Conservation (phyloP, 2,888 invertebrate species). For the Ennomos quercinarius region DNA sequence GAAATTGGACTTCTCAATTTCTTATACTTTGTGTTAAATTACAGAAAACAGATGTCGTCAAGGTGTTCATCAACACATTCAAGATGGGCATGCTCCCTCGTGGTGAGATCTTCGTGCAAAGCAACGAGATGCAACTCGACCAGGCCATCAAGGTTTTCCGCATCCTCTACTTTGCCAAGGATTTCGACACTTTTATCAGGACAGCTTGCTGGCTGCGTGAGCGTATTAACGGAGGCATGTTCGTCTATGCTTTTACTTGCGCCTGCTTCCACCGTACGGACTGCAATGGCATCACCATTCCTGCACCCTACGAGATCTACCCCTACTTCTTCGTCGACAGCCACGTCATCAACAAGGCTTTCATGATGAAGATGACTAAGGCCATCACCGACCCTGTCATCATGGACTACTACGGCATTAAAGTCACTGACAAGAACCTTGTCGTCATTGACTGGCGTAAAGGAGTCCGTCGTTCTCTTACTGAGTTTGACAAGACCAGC, state of each 20-base stretch:
- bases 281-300: constrained; percentile 87
- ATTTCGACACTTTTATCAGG: constrained; percentile 88
- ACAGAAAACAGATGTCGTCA: constrained; percentile 84
- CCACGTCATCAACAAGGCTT: constrained; percentile 88
- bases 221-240: constrained; percentile 90
- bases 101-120: constrained; percentile 86
- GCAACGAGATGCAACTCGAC: constrained; percentile 85
- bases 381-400: constrained; percentile 82
- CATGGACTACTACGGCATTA: constrained; percentile 80
- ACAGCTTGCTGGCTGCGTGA: constrained; percentile 89
- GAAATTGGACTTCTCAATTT: not conserved
- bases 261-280: constrained; percentile 89
- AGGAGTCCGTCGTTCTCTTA: constrained; percentile 83
- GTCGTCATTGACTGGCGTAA: constrained; percentile 89
- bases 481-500: constrained; percentile 86
- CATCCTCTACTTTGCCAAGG: constrained; percentile 88
- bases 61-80: constrained; percentile 83
- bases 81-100: constrained; percentile 86
- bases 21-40: constrained; percentile 33
- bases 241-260: constrained; percentile 88
- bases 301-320: constrained; percentile 91
- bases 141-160: constrained; percentile 87
- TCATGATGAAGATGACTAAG: constrained; percentile 87
- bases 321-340: constrained; percentile 91
- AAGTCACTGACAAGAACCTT: constrained; percentile 82